Conservation (phyloP, 2,797 vertebrate species). For the Xenentodon cancila region DNA sequence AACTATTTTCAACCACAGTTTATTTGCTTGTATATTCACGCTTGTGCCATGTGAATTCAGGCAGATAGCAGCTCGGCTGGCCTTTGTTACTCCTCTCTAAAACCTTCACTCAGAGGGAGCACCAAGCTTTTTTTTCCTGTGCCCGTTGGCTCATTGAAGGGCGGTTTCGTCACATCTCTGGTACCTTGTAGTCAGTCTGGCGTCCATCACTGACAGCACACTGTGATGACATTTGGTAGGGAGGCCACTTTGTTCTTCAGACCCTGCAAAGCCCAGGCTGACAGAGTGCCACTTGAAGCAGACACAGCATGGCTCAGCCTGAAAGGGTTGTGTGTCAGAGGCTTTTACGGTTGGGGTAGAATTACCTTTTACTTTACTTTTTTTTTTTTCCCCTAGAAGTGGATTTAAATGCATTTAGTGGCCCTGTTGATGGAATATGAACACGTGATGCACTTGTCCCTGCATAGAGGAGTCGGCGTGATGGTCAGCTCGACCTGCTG, state of each 20-base stretch:
- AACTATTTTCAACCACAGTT: slow-evolving; percentile 24
- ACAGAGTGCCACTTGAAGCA: slow-evolving; percentile 63
- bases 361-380: neutral
- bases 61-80: slow-evolving; percentile 3
- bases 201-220: slow-evolving; percentile 26
- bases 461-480: too few species aligned
- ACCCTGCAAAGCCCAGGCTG: slow-evolving; percentile 29
- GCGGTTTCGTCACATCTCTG: slow-evolving; percentile 56
- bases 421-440: neutral
- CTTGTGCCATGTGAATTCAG: slow-evolving; percentile 25
- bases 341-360: neutral
- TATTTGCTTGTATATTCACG: neutral
- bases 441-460: too few species aligned
- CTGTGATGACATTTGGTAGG: slow-evolving; percentile 74
- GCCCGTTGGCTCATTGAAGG: slow-evolving; percentile 28
- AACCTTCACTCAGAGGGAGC: neutral
- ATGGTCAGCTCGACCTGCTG: too few species aligned
- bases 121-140: neutral
- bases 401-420: neutral
- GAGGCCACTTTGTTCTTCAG: slow-evolving; percentile 60
- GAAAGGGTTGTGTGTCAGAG: slow-evolving; percentile 3
- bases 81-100: slow-evolving; percentile 17
- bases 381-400: neutral
- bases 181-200: slow-evolving; percentile 42
- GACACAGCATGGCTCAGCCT: slow-evolving; percentile 4